Evolutionary conservation across 2,888 invertebrate genomes (phyloP), one percentile per base, ranked within the genome.

Genomic region (Nomada hirtipes): DNA sequence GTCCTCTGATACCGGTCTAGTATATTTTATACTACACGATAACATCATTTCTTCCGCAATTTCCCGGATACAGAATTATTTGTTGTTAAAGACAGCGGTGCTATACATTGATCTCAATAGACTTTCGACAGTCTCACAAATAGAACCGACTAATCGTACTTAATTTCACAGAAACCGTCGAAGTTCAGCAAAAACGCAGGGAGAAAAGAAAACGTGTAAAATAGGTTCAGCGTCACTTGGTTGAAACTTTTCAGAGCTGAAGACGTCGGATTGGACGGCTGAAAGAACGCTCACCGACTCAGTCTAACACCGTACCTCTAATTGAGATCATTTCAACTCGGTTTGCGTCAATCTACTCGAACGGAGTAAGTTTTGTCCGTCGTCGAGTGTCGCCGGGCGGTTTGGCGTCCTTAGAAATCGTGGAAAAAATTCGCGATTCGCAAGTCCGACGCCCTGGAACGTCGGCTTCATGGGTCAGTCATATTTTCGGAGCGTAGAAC

Each of bases 251-350:
- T 67, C 60, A 63, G 29, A 36, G 26, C 15, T 63, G 52, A 79
- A 79, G 80, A 81, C 53, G 71, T 50, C 61, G 73, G 60, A 60
- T 71, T 36, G 20, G 72, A 23, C 76, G 68, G 59, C 57, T 60
- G 61, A 53, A 79, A 82, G 86, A 76, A 76, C 78, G 78, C 68
- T 76, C 67, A 71, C 72, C 64, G 69, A 64, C 65, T 67, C 69
- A 15, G 67, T 74, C 79, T 76, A 85, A 83, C 81, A 61, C 76
- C 79, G 82, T 76, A 61, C 78, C 87, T 80, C 87, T 82, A 87
- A 87, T 87, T 86, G 87, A 87, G 87, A 87, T 87, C 87, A 82
- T 87, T 87, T 84, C 84, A 85, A 84, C 84, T 88, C 79, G 86
- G 83, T 88, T 88, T 89, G 86, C 88, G 86, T 88, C 88, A 90